Evolutionary conservation across 2,113 vertebrate species (phyloP).

Genomic region (Uria aalge): DNA sequence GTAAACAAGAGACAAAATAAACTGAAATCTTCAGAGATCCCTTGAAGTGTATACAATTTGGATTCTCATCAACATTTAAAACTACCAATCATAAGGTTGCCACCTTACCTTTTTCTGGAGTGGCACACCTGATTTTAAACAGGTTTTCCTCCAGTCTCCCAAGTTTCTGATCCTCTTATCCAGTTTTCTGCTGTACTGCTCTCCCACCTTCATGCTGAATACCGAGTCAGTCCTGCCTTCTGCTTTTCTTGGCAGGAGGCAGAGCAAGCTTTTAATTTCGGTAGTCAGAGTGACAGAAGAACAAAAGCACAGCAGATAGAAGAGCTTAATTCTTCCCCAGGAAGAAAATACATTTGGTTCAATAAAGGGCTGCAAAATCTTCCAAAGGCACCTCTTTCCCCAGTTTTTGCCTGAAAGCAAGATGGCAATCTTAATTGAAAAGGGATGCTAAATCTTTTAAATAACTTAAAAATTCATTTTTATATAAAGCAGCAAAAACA

Average conservation of each 20-base stretch:
- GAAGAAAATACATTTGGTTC: slow-evolving; percentile 59
- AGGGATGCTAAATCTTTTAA: slow-evolving; percentile 75
- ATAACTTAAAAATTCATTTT: slow-evolving; percentile 82
- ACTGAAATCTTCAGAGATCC: slow-evolving; percentile 71
- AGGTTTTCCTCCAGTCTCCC: slow-evolving; percentile 37
- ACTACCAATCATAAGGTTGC: slow-evolving; percentile 77
- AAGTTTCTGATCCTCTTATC: slow-evolving; percentile 30
- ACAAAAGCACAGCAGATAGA: slow-evolving; percentile 49
- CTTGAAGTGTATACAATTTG: slow-evolving; percentile 56
- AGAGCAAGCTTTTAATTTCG: slow-evolving; percentile 39
- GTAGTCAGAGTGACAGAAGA: slow-evolving; percentile 53
- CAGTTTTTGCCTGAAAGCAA: slow-evolving; percentile 67
- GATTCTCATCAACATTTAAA: slow-evolving; percentile 70
- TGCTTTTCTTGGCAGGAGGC: slow-evolving; percentile 45
- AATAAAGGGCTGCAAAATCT: slow-evolving; percentile 35
- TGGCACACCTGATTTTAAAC: slow-evolving; percentile 46
- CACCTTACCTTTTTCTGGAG: slow-evolving; percentile 70
- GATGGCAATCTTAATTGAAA: slow-evolving; percentile 79
- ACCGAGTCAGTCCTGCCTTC: slow-evolving; percentile 9
- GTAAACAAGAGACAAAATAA: slow-evolving; percentile 72
- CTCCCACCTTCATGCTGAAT: slow-evolving; percentile 17
- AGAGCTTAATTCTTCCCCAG: slow-evolving; percentile 61
- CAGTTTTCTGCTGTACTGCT: slow-evolving; percentile 16
- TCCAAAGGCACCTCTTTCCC: slow-evolving; percentile 47
- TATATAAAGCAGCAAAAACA: slow-evolving; percentile 82